These are phyloP conservation scores for Cromileptes altivelis DNA, from an alignment of 2,113 vertebrate genomes.

Conservation along the genomic window DNA sequence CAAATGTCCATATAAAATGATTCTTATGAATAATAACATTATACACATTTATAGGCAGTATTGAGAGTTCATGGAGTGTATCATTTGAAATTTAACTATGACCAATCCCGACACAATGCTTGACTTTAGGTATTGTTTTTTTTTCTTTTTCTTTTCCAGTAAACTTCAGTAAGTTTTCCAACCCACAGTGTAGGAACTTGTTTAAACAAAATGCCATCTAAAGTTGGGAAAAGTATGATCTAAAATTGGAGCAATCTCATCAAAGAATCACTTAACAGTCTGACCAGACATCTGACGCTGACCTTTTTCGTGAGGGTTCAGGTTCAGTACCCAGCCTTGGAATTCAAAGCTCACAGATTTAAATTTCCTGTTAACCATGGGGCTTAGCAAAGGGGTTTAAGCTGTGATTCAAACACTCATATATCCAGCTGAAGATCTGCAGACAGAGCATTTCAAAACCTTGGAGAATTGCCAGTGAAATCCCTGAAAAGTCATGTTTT, in stretches of 20 bases:
- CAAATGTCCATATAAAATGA: no score
- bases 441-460: neutral
- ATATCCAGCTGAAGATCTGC: neutral
- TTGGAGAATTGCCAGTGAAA: neutral
- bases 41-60: no score
- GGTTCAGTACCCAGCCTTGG: neutral
- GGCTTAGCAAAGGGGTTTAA: neutral
- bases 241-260: neutral
- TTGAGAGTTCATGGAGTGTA: no score
- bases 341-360: neutral
- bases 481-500: neutral
- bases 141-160: no score
- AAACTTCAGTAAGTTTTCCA: no score
- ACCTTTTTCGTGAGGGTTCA: neutral
- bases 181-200: no score
- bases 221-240: no score
- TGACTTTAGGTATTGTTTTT: no score
- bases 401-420: neutral
- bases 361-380: neutral
- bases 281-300: neutral
- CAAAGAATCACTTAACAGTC: neutral
- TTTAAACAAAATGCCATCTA: no score
- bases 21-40: no score
- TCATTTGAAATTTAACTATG: no score
- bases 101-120: no score